A percentile compares a stretch with the other conserved stretches of the same genome.
Evolutionary conservation across 2,888 invertebrate genomes (phyloP).

Genomic region (Callinectes sapidus): DNA sequence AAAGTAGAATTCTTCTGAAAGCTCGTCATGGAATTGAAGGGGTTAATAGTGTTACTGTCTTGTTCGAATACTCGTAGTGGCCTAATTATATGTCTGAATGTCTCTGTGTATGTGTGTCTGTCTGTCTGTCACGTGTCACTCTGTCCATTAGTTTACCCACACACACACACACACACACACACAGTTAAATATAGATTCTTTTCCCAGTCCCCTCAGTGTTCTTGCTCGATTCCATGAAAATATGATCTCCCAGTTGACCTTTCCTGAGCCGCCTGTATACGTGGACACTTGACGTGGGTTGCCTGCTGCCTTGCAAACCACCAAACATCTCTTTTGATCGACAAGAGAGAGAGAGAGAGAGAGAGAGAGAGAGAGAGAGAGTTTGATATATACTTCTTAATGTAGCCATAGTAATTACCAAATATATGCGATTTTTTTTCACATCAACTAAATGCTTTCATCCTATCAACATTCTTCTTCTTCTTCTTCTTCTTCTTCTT

Average conservation of each 20-base stretch:
- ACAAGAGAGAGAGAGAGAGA: neutral
- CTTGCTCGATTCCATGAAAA: neutral
- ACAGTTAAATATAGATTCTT: neutral
- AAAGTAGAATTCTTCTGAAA: no score
- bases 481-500: no score
- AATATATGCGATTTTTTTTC: neutral
- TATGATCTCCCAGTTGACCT: neutral
- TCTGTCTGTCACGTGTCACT: no score
- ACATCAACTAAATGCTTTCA: neutral
- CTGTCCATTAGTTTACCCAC: neutral
- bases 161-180: conserved; percentile 2
- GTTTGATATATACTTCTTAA: neutral
- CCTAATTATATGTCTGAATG: no score
- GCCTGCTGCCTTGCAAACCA: neutral
- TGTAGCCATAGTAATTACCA: neutral
- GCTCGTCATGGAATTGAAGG: no score
- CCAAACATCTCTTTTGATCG: neutral
- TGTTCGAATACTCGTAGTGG: no score
- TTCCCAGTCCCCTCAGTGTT: neutral
- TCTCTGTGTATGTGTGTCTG: no score
- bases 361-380: no score
- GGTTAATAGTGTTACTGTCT: no score
- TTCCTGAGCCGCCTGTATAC: neutral
- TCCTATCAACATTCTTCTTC: neutral
- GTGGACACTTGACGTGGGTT: neutral